phyloP scores from a whole-genome alignment of 2,797 vertebrate species.

The Myiotriccus ornatus region DNA sequence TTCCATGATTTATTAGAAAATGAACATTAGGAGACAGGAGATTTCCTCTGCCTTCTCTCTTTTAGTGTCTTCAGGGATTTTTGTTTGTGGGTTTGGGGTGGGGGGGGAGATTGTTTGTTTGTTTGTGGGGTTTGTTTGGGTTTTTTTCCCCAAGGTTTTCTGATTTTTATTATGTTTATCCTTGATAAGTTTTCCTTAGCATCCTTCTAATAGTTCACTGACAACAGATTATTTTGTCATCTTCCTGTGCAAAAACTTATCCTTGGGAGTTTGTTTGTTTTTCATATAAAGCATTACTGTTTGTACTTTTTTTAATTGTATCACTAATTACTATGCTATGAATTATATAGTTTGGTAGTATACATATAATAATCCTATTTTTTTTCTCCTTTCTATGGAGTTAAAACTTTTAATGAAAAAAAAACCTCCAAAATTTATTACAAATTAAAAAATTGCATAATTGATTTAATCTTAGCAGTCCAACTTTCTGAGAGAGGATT shows the following conservation, averaged over 20 bases:
- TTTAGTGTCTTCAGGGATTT: not conserved
- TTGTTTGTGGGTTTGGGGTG: not conserved
- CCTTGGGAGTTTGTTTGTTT: not conserved
- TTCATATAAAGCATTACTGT: not conserved
- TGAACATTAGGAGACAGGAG: not conserved
- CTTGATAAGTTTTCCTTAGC: not conserved
- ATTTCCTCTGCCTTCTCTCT: not conserved
- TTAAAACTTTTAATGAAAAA: not conserved
- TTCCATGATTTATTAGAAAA: slow-evolving; percentile 1
- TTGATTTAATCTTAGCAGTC: not conserved
- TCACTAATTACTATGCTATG: not conserved
- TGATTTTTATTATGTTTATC: not conserved
- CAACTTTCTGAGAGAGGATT: not conserved
- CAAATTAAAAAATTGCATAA: not conserved
- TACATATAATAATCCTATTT: not conserved
- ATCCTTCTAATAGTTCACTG: not conserved
- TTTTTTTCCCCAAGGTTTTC: not conserved
- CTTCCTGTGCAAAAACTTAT: not conserved
- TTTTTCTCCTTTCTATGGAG: not conserved
- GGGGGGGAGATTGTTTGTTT: accelerated
- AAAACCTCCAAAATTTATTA: not conserved
- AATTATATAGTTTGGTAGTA: not conserved
- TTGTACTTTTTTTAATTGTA: not conserved
- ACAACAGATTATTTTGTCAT: not conserved
- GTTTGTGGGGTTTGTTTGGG: too few relatives aligned